Base-by-base conservation (phyloP, 2,113 vertebrate species). In the Cynocephalus volans region DNA sequence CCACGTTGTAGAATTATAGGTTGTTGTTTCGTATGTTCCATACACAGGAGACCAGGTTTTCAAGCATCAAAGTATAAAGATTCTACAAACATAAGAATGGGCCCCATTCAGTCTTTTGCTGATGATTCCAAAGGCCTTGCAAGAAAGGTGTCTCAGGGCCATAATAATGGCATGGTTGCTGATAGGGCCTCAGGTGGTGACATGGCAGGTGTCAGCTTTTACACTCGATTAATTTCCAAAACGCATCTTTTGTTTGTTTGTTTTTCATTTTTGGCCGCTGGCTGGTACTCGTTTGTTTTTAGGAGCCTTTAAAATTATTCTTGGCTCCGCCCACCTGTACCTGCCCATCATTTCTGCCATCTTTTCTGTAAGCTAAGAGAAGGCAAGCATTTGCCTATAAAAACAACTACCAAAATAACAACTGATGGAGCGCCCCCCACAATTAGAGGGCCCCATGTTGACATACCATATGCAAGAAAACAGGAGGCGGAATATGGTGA, bases 251-350 rank as follows among this genome's bases (percentile, higher is more conserved):
- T 41, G 41, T 41, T 41, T 41, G 41, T 41, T 41, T 41, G 41
- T 41, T 41, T 41, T 41, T 41, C 41, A 41, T 41, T 41, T 41
- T 41, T 41, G 41, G 41, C 41, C 3, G 41, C 41, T 41, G 41
- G 41, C 41, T 41, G 41, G 41, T 41, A 41, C 41, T 67, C 26
- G 2, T 90, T 93, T 87, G 80, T 58, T 93, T 95, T 87, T 75
- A 86, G 76, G 73, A 94, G 80, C 9, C 52, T 62, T 93, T 87
- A 28, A 60, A 82, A 67, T 88, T 87, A 50, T n/a, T 83, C 83
- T 86, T 88, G 64, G n/a, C 28, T 56, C 72, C 80, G 21, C 70
- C 41, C 45, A 48, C 45, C 21, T 93, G 5, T 52, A 50, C n/a
- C 28, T 31, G 8, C 9, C 79, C 36, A 82, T 45, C 21, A 31